Conservation (phyloP, 2,113 vertebrate species). For the Eulacestoma nigropectus region DNA sequence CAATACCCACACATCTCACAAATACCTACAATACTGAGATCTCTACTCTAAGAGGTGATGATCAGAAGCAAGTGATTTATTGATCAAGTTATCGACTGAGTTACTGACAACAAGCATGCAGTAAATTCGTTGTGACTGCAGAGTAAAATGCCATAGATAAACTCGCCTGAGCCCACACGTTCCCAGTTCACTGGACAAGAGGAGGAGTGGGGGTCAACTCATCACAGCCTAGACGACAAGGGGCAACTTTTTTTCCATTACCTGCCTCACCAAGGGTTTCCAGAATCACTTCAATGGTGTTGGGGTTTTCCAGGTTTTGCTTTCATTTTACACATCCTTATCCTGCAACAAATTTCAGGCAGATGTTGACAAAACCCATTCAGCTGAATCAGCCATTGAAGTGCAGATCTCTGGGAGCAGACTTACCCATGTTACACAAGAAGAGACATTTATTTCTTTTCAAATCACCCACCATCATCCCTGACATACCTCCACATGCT, state of each 20-base stretch:
- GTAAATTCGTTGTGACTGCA: background rate
- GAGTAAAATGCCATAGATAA: background rate
- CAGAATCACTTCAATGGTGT: background rate
- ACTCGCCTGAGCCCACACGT: rapidly evolving
- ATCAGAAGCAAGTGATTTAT: background rate
- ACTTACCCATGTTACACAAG: background rate
- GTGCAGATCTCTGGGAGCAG: background rate
- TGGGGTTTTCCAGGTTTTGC: background rate
- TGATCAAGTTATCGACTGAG: background rate
- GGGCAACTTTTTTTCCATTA: background rate
- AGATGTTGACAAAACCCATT: background rate
- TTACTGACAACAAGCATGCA: background rate
- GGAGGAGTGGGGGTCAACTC: background rate
- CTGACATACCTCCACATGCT: background rate
- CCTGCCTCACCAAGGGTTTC: background rate
- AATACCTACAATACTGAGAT: background rate
- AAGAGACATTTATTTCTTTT: background rate
- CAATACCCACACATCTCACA: background rate
- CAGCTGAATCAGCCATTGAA: background rate
- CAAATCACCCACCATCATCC: background rate
- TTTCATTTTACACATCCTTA: background rate
- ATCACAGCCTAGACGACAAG: background rate
- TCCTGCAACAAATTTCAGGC: background rate
- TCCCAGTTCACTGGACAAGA: rapidly evolving
- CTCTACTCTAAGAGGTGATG: background rate